phyloP scores from a whole-genome alignment of 2,797 vertebrate species.

The Pogoniulus pusillus region DNA sequence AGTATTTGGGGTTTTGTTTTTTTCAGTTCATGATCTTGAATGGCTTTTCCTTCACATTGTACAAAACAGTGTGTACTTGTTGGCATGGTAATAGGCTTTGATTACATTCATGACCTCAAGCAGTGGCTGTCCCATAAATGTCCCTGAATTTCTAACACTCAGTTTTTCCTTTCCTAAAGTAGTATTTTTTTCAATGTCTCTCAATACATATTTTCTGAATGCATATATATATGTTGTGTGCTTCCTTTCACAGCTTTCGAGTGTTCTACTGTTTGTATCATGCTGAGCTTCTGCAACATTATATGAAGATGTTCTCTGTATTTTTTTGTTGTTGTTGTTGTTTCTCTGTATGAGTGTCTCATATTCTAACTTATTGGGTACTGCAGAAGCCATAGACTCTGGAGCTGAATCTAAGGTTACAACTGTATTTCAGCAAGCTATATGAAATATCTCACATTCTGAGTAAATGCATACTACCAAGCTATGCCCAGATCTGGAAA shows the following conservation, averaged over 20 bases:
- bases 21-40: background rate
- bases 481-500: background rate
- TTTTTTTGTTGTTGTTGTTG: background rate
- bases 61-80: background rate
- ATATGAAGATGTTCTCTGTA: background rate
- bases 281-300: background rate
- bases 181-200: background rate
- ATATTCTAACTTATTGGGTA: background rate
- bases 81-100: conserved; percentile 3
- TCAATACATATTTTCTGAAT: background rate
- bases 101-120: background rate
- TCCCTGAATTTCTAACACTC: conserved; percentile 6
- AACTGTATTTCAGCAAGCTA: background rate
- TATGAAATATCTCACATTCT: background rate
- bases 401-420: background rate
- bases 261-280: background rate
- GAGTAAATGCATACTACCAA: background rate
- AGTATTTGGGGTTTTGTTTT: background rate
- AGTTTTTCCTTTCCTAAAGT: background rate
- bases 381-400: background rate
- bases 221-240: background rate
- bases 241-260: background rate
- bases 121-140: background rate
- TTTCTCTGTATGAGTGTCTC: background rate
- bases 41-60: background rate